A percentile compares a stretch with the other conserved stretches of the same genome.
phyloP scores from a whole-genome alignment of 2,888 invertebrate species.

The Crioceris asparagi region DNA sequence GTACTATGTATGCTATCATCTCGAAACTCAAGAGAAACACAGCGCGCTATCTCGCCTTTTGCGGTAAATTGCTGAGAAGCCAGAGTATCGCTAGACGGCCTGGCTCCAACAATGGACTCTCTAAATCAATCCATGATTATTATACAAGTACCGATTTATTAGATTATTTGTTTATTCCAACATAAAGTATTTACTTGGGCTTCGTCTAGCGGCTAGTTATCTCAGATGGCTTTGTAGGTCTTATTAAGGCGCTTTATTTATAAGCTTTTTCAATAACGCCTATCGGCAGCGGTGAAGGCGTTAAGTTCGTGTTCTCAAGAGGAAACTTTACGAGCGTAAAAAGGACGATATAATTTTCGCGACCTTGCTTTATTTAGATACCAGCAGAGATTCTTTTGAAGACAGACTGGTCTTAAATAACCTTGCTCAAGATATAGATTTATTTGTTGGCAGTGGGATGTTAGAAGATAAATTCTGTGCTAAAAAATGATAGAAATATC shows the following conservation, averaged over 20 bases:
- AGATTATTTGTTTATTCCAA: conserved; percentile 29
- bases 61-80: too few species aligned
- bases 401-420: too few species aligned
- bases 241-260: conserved; percentile 21
- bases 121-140: conserved; percentile 36
- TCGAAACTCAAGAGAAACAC: too few species aligned
- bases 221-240: conserved; percentile 17
- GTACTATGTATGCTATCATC: too few species aligned
- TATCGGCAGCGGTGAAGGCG: conserved; percentile 14
- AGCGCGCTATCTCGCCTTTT: too few species aligned
- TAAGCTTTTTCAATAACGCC: conserved; percentile 15
- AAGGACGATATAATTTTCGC: too few species aligned
- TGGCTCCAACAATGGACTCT: conserved; percentile 36
- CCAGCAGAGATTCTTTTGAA: too few species aligned
- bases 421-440: too few species aligned
- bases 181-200: conserved; percentile 20
- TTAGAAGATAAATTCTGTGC: too few species aligned
- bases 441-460: too few species aligned
- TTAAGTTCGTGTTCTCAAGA: conserved; percentile 6
- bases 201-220: conserved; percentile 16
- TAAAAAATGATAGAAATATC: too few species aligned
- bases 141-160: conserved; percentile 31
- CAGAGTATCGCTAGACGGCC: conserved; percentile 30
- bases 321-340: conserved; percentile 13
- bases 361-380: too few species aligned